A percentile compares a stretch with the other conserved stretches of the same genome.
Conservation (phyloP, 2,797 vertebrate species). For the Scyliorhinus canicula region DNA sequence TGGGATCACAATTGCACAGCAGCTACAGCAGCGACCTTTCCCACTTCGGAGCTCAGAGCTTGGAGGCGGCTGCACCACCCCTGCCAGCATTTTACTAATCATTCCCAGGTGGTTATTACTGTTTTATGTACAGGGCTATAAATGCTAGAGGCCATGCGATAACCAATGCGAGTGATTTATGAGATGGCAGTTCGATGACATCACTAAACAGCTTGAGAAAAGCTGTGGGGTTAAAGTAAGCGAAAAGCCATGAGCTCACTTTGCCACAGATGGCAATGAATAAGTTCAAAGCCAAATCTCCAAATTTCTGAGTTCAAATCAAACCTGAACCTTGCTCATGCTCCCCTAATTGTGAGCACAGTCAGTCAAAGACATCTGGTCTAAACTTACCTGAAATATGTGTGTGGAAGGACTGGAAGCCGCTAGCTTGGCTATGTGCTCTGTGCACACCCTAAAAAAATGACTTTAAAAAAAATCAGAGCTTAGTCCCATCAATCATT, state of each 20-base stretch:
- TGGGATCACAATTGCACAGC: not conserved
- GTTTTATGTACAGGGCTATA: not conserved
- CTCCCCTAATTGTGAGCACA: not conserved
- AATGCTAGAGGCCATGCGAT: not conserved
- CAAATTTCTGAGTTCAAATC: constrained; percentile 6
- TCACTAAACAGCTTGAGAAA: constrained; percentile 6
- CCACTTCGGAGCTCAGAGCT: not conserved
- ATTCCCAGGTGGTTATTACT: not conserved
- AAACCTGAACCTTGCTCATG: not conserved
- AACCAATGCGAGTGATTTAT: not conserved
- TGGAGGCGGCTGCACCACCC: not conserved
- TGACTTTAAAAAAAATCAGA: not conserved
- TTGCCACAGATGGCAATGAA: not conserved
- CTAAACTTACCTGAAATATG: not conserved
- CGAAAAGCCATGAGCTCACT: not conserved
- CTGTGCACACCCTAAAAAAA: not conserved
- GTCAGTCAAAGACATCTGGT: not conserved
- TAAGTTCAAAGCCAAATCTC: not conserved
- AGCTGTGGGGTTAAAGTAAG: not conserved
- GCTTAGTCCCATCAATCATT: not conserved
- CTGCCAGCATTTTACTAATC: not conserved
- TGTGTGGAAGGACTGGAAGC: not conserved
- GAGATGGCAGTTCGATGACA: not conserved
- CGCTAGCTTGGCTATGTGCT: not conserved
- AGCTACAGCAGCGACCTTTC: too few species aligned